A percentile compares a stretch with the other conserved stretches of the same genome.
Conservation (phyloP, 2,797 vertebrate species). For the Streptopelia turtur region DNA sequence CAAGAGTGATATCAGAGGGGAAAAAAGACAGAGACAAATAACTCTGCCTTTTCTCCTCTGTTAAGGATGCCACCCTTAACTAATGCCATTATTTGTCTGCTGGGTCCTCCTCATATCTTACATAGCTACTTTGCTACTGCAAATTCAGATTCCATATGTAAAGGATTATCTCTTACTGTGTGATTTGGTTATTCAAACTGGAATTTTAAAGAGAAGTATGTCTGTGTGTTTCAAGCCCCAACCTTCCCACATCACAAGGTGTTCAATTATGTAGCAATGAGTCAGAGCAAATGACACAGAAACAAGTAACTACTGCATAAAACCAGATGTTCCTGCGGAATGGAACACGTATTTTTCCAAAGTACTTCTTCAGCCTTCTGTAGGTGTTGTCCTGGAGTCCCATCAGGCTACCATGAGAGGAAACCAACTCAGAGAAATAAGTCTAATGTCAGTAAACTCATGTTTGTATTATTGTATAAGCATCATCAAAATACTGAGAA, state of each 20-base stretch:
- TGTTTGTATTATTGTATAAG: not conserved
- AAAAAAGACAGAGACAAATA: conserved; percentile 24
- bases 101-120: not conserved
- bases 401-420: not conserved
- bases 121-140: not conserved
- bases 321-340: not conserved
- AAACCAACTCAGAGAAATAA: not conserved
- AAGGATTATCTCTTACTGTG: not conserved
- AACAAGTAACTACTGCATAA: not conserved
- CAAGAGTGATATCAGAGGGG: not conserved
- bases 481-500: not conserved
- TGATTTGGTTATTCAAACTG: not conserved
- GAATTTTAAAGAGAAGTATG: not conserved
- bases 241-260: not conserved
- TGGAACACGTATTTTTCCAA: not conserved
- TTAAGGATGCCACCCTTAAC: not conserved
- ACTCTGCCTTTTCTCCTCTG: not conserved
- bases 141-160: not conserved
- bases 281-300: not conserved
- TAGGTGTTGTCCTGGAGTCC: accelerated
- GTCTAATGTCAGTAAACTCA: not conserved
- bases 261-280: not conserved
- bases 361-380: not conserved
- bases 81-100: not conserved
- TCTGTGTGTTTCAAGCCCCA: not conserved